Percentiles rank a stretch among this genome's conserved stretches.
phyloP scores from a whole-genome alignment of 1,140 invertebrate species.

The Drosophila murphyi region DNA sequence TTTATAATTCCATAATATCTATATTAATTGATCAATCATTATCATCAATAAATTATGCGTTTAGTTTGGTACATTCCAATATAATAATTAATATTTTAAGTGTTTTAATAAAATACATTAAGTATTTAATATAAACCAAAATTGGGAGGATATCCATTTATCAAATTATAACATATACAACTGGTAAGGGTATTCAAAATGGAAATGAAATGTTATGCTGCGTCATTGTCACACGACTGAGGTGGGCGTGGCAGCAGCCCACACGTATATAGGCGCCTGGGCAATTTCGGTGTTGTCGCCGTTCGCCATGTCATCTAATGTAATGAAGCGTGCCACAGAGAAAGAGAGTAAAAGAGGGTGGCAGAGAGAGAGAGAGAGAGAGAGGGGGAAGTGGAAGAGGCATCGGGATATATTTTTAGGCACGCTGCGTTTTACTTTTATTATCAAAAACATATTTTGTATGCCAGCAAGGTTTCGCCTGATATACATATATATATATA shows the following conservation, averaged over 20 bases:
- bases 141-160: too few relatives aligned
- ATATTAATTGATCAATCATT: too few relatives aligned
- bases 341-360: neutral
- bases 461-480: slow-evolving; percentile 31
- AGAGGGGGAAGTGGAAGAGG: slow-evolving; percentile 8
- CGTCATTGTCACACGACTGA: slow-evolving; percentile 47
- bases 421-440: slow-evolving; percentile 45
- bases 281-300: slow-evolving; percentile 29
- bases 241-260: slow-evolving; percentile 33
- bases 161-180: too few relatives aligned
- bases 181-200: neutral
- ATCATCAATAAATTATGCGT: too few relatives aligned
- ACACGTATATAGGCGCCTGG: slow-evolving; percentile 12
- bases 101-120: too few relatives aligned
- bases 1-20: too few relatives aligned
- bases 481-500: neutral
- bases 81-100: too few relatives aligned
- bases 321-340: slow-evolving; percentile 43
- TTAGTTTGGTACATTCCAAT: too few relatives aligned
- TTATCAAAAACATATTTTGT: slow-evolving; percentile 40
- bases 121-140: too few relatives aligned
- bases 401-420: slow-evolving; percentile 27
- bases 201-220: slow-evolving; percentile 46
- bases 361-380: slow-evolving; percentile 11
- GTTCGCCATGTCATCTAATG: slow-evolving; percentile 55